Evolutionary conservation across 2,797 vertebrate genomes (phyloP).

Genomic region (Salarias fasciatus): DNA sequence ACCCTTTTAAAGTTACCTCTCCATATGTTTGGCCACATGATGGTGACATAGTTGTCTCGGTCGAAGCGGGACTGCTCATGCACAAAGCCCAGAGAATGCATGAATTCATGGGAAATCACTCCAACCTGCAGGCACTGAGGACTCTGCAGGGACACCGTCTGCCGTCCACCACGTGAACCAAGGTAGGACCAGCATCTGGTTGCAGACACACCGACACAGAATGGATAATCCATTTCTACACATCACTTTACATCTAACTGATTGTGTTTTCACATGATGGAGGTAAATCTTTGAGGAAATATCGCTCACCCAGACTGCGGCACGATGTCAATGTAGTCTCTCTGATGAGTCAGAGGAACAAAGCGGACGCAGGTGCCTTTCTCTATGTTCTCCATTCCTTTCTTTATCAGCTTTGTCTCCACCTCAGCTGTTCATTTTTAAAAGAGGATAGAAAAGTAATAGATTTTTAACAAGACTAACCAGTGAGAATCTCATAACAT

Average conservation of each 20-base stretch:
- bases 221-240: too few relatives aligned
- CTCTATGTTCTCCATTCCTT: conserved; percentile 80
- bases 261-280: not conserved
- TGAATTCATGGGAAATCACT: conserved; percentile 89
- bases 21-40: conserved; percentile 90
- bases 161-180: conserved; percentile 85
- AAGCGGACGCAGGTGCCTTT: conserved; percentile 82
- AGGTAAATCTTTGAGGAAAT: conserved; percentile 23
- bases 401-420: conserved; percentile 73
- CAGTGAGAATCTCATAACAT: too few relatives aligned
- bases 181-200: conserved; percentile 87
- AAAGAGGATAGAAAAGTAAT: not conserved
- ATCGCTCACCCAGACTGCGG: conserved; percentile 79
- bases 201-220: too few relatives aligned
- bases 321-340: conserved; percentile 83
- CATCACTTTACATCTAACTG: too few relatives aligned
- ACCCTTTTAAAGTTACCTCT: conserved; percentile 80
- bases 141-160: conserved; percentile 85
- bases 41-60: conserved; percentile 88
- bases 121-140: conserved; percentile 84
- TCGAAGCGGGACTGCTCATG: conserved; percentile 91
- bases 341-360: conserved; percentile 81
- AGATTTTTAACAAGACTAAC: not conserved
- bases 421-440: conserved; percentile 66
- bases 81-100: conserved; percentile 89